Percentiles rank a stretch among this genome's conserved stretches.
Conservation (phyloP, 1,140 invertebrate species). For the Cherax quadricarinatus region DNA sequence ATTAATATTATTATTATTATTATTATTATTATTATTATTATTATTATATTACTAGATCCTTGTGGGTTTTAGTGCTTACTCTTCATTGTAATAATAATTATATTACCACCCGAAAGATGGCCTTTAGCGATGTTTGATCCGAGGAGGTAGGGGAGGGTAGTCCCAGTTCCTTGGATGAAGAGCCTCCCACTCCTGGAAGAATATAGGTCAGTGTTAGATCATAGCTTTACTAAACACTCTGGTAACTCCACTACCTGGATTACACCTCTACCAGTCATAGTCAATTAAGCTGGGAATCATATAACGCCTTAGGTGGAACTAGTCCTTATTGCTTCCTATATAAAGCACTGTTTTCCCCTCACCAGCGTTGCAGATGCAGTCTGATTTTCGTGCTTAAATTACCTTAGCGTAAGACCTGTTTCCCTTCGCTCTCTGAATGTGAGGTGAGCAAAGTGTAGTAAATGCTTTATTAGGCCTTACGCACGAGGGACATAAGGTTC, state of each 20-base stretch:
- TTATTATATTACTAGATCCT: too few species aligned
- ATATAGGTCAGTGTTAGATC: not conserved
- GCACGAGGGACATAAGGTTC: not conserved
- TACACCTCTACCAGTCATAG: not conserved
- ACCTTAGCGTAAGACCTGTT: not conserved
- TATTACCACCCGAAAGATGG: too few species aligned
- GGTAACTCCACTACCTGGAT: constrained; percentile 1
- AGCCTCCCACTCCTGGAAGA: not conserved
- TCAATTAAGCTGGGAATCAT: not conserved
- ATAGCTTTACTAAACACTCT: not conserved
- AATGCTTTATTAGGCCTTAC: not conserved
- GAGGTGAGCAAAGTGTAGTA: not conserved
- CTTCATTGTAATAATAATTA: too few species aligned
- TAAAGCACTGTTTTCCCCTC: not conserved
- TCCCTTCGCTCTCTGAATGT: not conserved
- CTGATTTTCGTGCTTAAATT: not conserved
- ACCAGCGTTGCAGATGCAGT: not conserved
- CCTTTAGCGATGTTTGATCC: too few species aligned
- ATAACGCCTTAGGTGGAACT: not conserved
- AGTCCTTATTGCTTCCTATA: not conserved
- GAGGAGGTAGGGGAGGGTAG: too few species aligned
- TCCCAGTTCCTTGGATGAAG: too few species aligned
- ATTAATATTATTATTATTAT: too few species aligned
- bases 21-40: too few species aligned
- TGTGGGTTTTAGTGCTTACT: too few species aligned